Evolutionary conservation across 2,113 vertebrate species (phyloP).

Genomic region (Semnornis frantzii): DNA sequence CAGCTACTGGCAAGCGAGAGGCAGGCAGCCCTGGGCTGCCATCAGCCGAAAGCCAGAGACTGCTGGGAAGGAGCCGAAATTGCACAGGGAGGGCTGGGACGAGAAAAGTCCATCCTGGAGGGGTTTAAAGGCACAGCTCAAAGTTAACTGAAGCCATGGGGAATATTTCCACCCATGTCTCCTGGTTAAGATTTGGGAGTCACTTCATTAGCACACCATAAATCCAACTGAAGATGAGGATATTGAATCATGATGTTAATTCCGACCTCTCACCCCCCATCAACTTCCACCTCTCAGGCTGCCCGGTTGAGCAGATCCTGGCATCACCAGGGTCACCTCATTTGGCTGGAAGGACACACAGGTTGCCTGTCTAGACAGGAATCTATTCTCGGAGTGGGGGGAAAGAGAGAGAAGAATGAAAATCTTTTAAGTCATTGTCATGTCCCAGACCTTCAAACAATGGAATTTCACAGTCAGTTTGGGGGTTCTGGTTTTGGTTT

Average conservation of each 20-base stretch:
- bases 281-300: background rate
- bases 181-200: background rate
- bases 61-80: background rate
- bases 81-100: background rate
- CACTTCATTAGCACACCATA: background rate
- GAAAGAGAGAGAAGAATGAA: background rate
- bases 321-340: background rate
- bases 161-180: background rate
- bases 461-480: slow-evolving; percentile 19
- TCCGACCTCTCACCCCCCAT: background rate
- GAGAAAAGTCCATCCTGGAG: background rate
- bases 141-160: background rate
- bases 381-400: background rate
- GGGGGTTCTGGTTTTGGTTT: background rate
- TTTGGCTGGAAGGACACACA: background rate
- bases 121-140: background rate
- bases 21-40: rapidly evolving
- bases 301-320: background rate
- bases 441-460: slow-evolving; percentile 31
- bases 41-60: background rate
- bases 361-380: background rate
- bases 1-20: background rate
- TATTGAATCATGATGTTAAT: background rate
- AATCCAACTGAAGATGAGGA: background rate
- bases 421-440: background rate